Percentiles rank a stretch among this genome's conserved stretches.
phyloP scores from a whole-genome alignment of 2,113 vertebrate species.

The Fregetta grallaria region DNA sequence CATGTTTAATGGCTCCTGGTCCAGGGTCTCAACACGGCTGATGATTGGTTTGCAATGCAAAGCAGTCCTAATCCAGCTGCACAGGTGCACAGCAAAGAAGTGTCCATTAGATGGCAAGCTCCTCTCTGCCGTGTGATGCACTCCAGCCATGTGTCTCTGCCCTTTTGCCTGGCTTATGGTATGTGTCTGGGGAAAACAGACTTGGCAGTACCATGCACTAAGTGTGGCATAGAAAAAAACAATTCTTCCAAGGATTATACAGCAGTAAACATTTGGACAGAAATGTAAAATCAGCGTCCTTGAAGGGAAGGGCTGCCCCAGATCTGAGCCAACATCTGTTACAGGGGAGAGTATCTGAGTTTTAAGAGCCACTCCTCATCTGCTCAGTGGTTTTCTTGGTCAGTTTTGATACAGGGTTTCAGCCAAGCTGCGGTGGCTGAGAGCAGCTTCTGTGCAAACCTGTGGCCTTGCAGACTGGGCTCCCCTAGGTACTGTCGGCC shows the following conservation, averaged over 20 bases:
- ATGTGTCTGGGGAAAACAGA: background rate
- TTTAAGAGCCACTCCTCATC: background rate
- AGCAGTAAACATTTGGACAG: background rate
- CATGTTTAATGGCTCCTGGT: rapidly evolving
- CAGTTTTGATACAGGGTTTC: background rate
- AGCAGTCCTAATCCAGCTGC: background rate
- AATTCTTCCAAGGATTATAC: too few relatives aligned
- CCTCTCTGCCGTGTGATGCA: background rate
- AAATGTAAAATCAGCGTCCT: background rate
- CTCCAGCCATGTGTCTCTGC: too few relatives aligned
- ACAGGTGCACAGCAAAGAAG: background rate
- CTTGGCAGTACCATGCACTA: background rate
- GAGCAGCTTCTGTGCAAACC: background rate
- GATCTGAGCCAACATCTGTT: background rate
- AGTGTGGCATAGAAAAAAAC: background rate
- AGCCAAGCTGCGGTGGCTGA: background rate
- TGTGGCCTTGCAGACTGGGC: rapidly evolving
- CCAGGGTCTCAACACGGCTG: rapidly evolving
- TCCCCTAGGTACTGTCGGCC: background rate
- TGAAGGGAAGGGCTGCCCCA: background rate
- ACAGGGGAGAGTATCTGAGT: background rate
- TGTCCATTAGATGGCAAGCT: background rate
- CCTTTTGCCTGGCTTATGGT: background rate
- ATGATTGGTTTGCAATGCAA: background rate
- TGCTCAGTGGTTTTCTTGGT: background rate